These are phyloP conservation scores for Drosophila anceps DNA, from an alignment of 2,888 invertebrate genomes.

Conservation along the genomic window DNA sequence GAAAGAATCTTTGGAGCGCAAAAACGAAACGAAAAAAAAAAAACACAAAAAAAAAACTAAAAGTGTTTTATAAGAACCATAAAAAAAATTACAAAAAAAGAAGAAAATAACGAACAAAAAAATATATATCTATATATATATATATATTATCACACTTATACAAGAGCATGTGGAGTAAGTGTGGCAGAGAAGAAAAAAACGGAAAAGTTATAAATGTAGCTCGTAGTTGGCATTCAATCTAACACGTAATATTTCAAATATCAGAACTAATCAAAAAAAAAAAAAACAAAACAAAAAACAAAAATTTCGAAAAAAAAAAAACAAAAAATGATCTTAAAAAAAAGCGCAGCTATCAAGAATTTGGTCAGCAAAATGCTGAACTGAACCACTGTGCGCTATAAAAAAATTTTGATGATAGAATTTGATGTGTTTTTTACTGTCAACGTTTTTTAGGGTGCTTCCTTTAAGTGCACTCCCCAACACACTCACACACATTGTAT, in stretches of 20 bases:
- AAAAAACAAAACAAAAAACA: slow-evolving; percentile 11
- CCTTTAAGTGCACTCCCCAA: slow-evolving; percentile 36
- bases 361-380: slow-evolving; percentile 17
- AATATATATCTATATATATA: slow-evolving; percentile 26
- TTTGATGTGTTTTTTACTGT: slow-evolving; percentile 57
- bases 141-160: slow-evolving; percentile 37
- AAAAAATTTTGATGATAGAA: slow-evolving; percentile 50
- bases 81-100: slow-evolving; percentile 42
- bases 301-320: slow-evolving; percentile 1
- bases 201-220: slow-evolving; percentile 59
- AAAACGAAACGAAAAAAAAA: slow-evolving; percentile 24
- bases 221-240: slow-evolving; percentile 60
- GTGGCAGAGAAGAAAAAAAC: slow-evolving; percentile 35
- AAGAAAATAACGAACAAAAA: slow-evolving; percentile 39
- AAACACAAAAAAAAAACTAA: slow-evolving; percentile 27
- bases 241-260: slow-evolving; percentile 55
- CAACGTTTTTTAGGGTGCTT: slow-evolving; percentile 47
- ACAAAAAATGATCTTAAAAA: neutral
- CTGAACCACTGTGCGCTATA: slow-evolving; percentile 53
- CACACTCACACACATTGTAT: slow-evolving; percentile 33
- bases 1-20: slow-evolving; percentile 47
- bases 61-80: slow-evolving; percentile 23
- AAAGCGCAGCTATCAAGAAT: slow-evolving; percentile 23
- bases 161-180: slow-evolving; percentile 41
- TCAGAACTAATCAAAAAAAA: slow-evolving; percentile 60